A percentile compares a stretch with the other conserved stretches of the same genome.
Evolutionary conservation across 2,888 invertebrate genomes (phyloP).

Genomic region (Apamea crenata): DNA sequence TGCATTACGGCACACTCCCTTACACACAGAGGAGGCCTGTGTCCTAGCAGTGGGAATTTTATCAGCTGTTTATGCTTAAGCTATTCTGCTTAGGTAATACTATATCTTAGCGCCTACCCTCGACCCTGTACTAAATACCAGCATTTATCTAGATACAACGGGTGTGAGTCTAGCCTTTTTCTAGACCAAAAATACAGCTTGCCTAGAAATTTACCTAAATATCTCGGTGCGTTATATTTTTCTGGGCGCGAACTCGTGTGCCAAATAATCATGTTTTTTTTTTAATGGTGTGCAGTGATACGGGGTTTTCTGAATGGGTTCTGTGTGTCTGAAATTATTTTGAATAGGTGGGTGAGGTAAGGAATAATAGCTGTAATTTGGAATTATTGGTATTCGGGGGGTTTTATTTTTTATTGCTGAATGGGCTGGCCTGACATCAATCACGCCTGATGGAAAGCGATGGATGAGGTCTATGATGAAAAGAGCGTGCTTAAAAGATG

Average conservation of each 20-base stretch:
- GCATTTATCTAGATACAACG: slow-evolving; percentile 17
- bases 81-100: too few relatives aligned
- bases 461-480: too few relatives aligned
- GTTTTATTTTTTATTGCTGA: too few relatives aligned
- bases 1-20: too few relatives aligned
- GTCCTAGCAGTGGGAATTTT: too few relatives aligned
- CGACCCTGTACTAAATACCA: slow-evolving; percentile 28
- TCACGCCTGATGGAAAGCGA: too few relatives aligned
- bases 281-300: slow-evolving; percentile 17
- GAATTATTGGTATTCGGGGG: not conserved
- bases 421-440: too few relatives aligned
- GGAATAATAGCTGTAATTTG: not conserved
- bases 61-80: too few relatives aligned
- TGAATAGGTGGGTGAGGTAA: not conserved
- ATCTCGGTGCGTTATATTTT: slow-evolving; percentile 67
- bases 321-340: slow-evolving; percentile 23
- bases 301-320: slow-evolving; percentile 20
- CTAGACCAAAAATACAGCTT: slow-evolving; percentile 54
- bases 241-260: slow-evolving; percentile 56
- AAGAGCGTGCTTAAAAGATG: too few relatives aligned
- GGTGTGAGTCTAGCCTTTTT: slow-evolving; percentile 34
- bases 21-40: too few relatives aligned
- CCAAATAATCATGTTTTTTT: slow-evolving; percentile 66
- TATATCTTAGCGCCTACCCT: not conserved
- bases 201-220: slow-evolving; percentile 74